Conservation (phyloP, 2,797 vertebrate genomes). For the Masticophis lateralis region DNA sequence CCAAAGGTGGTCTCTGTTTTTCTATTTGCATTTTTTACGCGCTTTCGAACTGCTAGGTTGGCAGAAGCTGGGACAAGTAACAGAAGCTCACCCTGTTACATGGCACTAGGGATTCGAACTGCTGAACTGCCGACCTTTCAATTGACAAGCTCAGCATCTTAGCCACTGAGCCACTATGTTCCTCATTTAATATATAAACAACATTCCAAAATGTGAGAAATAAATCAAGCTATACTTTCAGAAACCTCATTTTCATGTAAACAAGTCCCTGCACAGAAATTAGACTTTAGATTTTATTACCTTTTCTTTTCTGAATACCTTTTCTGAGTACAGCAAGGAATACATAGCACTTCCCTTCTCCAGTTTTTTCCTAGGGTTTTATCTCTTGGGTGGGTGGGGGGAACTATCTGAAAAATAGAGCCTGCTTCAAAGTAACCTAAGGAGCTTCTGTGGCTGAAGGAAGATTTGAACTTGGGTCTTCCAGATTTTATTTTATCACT, state of each 20-base stretch:
- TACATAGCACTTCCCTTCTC: neutral
- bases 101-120: too few relatives aligned
- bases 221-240: neutral
- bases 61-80: too few relatives aligned
- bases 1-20: too few relatives aligned
- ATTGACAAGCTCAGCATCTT: too few relatives aligned
- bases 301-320: too few relatives aligned
- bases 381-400: neutral
- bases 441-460: neutral
- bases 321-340: neutral
- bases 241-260: conserved; percentile 20
- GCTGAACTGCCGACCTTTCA: too few relatives aligned
- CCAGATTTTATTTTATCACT: neutral
- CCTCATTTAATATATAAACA: neutral
- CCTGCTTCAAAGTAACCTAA: neutral
- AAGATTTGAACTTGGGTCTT: neutral
- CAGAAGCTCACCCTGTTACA: too few relatives aligned
- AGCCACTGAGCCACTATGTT: too few relatives aligned
- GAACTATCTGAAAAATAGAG: neutral
- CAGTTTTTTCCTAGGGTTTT: neutral
- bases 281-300: neutral
- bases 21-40: too few relatives aligned
- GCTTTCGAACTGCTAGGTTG: too few relatives aligned
- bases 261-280: neutral
- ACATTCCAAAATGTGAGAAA: neutral